phyloP scores from a whole-genome alignment of 64 coral and sea anemone species.

The Stylophora pistillata region DNA sequence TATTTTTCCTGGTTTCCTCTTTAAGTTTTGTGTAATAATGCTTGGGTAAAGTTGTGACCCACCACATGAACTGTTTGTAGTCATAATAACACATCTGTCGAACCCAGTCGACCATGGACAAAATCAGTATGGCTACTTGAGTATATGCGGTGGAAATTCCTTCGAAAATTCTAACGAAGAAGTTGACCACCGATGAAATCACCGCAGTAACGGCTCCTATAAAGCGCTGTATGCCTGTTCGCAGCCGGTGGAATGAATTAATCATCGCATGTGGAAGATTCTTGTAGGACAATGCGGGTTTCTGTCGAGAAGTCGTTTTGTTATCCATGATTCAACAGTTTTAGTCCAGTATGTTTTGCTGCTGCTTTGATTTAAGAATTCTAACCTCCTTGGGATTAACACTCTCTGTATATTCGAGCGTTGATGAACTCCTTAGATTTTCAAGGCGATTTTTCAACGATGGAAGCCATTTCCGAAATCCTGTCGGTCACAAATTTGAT shows the following conservation, averaged over 20 bases:
- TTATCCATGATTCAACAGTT: conserved; percentile 4
- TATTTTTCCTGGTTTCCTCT: neutral
- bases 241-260: neutral
- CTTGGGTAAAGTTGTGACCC: neutral
- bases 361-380: neutral
- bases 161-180: neutral
- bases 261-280: neutral
- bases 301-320: neutral
- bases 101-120: neutral
- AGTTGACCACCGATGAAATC: neutral
- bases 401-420: no score
- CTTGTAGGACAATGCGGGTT: neutral
- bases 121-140: neutral
- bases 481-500: no score
- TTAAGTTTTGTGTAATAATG: neutral
- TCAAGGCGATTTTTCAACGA: no score
- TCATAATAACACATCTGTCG: conserved; percentile 8
- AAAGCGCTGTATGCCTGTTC: neutral
- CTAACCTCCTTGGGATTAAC: no score
- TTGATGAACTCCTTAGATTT: no score
- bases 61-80: neutral
- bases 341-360: neutral
- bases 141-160: neutral
- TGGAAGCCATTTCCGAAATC: no score
- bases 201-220: neutral